Evolutionary conservation across 1,140 invertebrate genomes (phyloP).

Genomic region (Psix sp.): DNA sequence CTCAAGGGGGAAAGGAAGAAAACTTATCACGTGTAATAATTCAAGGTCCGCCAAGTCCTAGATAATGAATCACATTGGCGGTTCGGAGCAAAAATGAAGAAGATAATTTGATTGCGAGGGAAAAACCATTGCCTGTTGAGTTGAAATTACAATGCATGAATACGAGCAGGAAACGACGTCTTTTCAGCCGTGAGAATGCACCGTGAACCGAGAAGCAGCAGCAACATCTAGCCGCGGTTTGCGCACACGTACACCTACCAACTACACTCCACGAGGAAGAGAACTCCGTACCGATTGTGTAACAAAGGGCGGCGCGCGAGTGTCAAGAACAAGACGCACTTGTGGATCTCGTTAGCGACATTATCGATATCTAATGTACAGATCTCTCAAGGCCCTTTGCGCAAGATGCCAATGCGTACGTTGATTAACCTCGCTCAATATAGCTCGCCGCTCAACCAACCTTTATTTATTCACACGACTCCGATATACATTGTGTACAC

Average conservation of each 20-base stretch:
- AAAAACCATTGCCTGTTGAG: slow-evolving; percentile 50
- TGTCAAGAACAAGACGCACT: slow-evolving; percentile 64
- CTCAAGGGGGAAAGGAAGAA: slow-evolving; percentile 1
- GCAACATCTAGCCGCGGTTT: slow-evolving; percentile 23
- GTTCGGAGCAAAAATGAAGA: slow-evolving; percentile 32
- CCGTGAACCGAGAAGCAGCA: slow-evolving; percentile 51
- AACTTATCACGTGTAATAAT: slow-evolving; percentile 46
- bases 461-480: not conserved
- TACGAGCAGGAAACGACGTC: slow-evolving; percentile 57
- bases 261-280: slow-evolving; percentile 46
- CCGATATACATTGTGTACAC: too few species aligned
- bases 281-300: slow-evolving; percentile 50
- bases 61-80: slow-evolving; percentile 45
- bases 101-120: slow-evolving; percentile 50
- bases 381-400: slow-evolving; percentile 58
- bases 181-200: slow-evolving; percentile 59
- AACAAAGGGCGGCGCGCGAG: slow-evolving; percentile 57
- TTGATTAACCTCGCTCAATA: slow-evolving; percentile 29
- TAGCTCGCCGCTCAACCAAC: slow-evolving; percentile 10
- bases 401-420: slow-evolving; percentile 21
- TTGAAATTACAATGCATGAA: slow-evolving; percentile 55
- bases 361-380: slow-evolving; percentile 64
- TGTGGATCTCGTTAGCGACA: slow-evolving; percentile 63
- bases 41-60: slow-evolving; percentile 37
- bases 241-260: slow-evolving; percentile 26